Conservation (phyloP, 2,888 invertebrate genomes). For the Thera obeliscata region DNA sequence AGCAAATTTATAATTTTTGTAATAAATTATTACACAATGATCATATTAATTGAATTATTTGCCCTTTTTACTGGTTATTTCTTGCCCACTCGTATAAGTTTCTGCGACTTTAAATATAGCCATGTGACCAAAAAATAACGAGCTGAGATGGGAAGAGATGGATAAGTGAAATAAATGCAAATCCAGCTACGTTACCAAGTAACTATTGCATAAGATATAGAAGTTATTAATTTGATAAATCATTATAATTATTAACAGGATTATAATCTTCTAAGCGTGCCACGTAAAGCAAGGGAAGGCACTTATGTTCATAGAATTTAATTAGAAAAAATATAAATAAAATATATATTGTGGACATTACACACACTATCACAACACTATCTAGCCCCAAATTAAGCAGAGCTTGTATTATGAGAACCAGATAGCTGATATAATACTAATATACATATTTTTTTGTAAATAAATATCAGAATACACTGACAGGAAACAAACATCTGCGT, state of each 20-base stretch:
- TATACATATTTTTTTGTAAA: too few relatives aligned
- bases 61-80: neutral
- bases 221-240: conserved; percentile 3
- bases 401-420: too few relatives aligned
- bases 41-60: neutral
- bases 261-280: conserved; percentile 20
- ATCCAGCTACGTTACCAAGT: neutral
- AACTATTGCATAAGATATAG: neutral
- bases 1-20: neutral
- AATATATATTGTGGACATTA: too few relatives aligned
- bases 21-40: neutral
- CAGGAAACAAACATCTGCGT: too few relatives aligned
- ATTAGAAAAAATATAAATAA: neutral
- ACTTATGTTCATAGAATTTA: conserved; percentile 19
- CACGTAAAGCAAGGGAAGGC: conserved; percentile 33
- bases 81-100: neutral
- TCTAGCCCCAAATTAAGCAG: too few relatives aligned
- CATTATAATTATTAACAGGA: conserved; percentile 18
- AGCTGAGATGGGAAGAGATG: too few relatives aligned
- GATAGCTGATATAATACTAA: too few relatives aligned
- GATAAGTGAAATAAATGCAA: neutral
- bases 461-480: too few relatives aligned
- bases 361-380: too few relatives aligned
- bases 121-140: too few relatives aligned
- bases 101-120: too few relatives aligned